Evolutionary conservation across 53 echinoderm and acorn worm species (phyloP).

Genomic region (Echinarachnius parma): DNA sequence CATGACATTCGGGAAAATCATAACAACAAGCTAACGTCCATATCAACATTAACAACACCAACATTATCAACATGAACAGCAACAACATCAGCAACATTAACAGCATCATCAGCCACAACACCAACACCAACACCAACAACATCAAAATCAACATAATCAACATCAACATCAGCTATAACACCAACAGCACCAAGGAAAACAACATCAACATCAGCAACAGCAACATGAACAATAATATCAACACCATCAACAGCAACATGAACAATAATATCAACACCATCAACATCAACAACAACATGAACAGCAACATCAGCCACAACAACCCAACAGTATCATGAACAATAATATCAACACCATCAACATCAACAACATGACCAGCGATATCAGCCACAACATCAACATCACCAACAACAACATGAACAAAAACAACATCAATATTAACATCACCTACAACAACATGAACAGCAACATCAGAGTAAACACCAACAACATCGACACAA

Average conservation of each 20-base stretch:
- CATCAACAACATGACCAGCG: background rate
- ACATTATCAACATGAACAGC: background rate
- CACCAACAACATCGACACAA: background rate
- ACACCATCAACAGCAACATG: no score
- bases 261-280: no score
- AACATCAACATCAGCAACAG: no score
- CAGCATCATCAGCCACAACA: background rate
- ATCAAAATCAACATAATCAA: background rate
- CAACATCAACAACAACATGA: background rate
- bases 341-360: slow-evolving; percentile 13
- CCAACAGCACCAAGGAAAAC: background rate
- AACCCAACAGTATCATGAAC: background rate
- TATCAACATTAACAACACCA: background rate
- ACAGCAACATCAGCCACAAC: no score
- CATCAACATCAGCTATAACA: background rate
- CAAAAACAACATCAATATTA: background rate
- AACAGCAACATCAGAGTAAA: background rate
- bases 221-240: no score
- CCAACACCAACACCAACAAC: background rate
- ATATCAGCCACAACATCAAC: background rate
- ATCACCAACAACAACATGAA: background rate
- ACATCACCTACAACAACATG: background rate
- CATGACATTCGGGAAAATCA: no score
- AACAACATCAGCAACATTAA: background rate
- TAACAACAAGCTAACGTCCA: background rate